A percentile compares a stretch with the other conserved stretches of the same genome.
Evolutionary conservation across 2,113 vertebrate genomes (phyloP).

Genomic region (Sinocyclocheilus grahami): DNA sequence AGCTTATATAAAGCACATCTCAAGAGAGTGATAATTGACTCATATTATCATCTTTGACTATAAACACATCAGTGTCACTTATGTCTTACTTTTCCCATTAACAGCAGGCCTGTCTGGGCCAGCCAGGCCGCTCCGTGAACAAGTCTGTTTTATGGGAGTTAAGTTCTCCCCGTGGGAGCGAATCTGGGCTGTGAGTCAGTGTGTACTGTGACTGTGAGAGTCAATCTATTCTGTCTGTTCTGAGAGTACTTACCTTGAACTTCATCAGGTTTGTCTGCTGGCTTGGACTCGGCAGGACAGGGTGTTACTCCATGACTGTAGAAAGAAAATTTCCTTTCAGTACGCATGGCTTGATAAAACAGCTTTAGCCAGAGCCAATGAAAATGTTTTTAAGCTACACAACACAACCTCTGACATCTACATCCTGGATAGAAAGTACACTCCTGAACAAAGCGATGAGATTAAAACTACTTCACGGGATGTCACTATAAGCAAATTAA

Average conservation of each 20-base stretch:
- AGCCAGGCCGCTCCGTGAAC: background rate
- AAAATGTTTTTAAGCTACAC: slow-evolving; percentile 17
- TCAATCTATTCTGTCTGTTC: slow-evolving; percentile 8
- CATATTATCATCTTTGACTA: slow-evolving; percentile 25
- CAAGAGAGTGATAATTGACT: slow-evolving; percentile 21
- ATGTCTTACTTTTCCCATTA: slow-evolving; percentile 21
- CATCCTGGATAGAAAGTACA: slow-evolving; percentile 20
- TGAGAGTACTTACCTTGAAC: slow-evolving; percentile 51
- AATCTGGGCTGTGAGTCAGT: background rate
- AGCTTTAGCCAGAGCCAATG: background rate
- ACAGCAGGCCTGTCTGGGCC: slow-evolving; percentile 1
- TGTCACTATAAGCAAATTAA: background rate
- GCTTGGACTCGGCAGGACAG: slow-evolving; percentile 70
- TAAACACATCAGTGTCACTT: slow-evolving; percentile 24
- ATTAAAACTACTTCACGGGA: background rate
- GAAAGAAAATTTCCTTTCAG: slow-evolving; percentile 64
- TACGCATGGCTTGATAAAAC: background rate
- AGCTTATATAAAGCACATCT: slow-evolving; percentile 11
- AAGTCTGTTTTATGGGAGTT: background rate
- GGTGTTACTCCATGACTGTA: slow-evolving; percentile 72
- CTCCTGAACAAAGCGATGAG: background rate
- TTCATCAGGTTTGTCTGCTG: slow-evolving; percentile 73
- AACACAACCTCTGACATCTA: background rate
- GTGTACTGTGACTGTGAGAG: slow-evolving; percentile 1
- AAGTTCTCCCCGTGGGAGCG: background rate